A percentile compares a stretch with the other conserved stretches of the same genome.
Evolutionary conservation across 2,797 vertebrate species (phyloP).

Genomic region (Petrocephalus schoutedeni): DNA sequence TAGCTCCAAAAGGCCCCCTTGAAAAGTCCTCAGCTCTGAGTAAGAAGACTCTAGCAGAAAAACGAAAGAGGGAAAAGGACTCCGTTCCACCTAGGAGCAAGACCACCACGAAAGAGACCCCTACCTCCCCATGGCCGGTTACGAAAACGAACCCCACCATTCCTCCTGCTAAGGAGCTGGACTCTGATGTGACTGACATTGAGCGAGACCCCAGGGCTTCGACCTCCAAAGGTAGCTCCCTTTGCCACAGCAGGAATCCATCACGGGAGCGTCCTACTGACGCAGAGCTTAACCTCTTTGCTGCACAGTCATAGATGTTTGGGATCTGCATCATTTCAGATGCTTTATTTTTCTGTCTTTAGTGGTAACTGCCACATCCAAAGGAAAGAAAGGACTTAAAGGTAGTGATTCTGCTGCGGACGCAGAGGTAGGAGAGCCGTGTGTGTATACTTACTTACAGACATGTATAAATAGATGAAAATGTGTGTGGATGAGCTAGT

Average conservation of each 20-base stretch:
- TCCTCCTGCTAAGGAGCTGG: not conserved
- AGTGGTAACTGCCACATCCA: conserved; percentile 23
- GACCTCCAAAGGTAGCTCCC: not conserved
- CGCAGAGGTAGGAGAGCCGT: not conserved
- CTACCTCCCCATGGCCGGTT: not conserved
- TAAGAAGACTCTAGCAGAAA: not conserved
- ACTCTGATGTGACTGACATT: conserved; percentile 19
- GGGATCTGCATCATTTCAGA: not conserved
- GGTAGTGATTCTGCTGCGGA: conserved; percentile 26
- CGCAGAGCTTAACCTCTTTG: not conserved
- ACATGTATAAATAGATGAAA: not conserved
- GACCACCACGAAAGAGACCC: not conserved
- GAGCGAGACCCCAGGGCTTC: not conserved
- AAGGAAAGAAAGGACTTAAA: conserved; percentile 29
- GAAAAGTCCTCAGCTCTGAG: not conserved
- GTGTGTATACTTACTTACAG: not conserved
- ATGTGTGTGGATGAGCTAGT: not conserved
- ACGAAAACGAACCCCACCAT: not conserved
- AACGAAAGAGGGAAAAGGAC: not conserved
- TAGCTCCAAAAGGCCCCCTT: not conserved
- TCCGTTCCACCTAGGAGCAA: not conserved
- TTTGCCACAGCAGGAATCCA: not conserved
- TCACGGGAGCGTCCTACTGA: not conserved
- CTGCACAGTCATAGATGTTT: not conserved
- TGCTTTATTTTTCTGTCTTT: not conserved